Percentiles rank a stretch among this genome's conserved stretches.
Conservation (phyloP, 2,888 invertebrate genomes). For the Schizaphis graminum region DNA sequence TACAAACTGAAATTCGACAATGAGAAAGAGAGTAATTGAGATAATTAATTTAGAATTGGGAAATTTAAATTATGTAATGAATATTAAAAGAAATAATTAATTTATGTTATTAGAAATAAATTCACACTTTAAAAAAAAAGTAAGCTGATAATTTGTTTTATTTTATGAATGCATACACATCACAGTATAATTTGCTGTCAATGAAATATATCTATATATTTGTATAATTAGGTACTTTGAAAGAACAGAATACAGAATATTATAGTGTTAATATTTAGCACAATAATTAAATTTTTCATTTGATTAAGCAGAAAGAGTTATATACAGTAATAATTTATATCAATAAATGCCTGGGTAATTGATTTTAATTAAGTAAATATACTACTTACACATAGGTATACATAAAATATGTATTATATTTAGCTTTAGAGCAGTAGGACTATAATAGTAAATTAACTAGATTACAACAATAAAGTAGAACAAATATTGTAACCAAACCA, state of each 20-base stretch:
- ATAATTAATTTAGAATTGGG: neutral
- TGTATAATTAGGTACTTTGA: neutral
- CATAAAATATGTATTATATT: neutral
- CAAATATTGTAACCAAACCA: neutral
- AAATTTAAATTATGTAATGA: neutral
- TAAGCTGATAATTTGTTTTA: neutral
- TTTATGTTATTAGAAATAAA: neutral
- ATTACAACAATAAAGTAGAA: neutral
- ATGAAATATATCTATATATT: neutral
- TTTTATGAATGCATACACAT: neutral
- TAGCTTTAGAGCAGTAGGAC: neutral
- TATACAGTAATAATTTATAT: neutral
- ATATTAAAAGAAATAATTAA: neutral
- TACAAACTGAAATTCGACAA: neutral
- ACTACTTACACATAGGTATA: neutral
- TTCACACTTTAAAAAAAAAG: neutral
- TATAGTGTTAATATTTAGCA: neutral
- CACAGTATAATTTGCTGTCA: neutral
- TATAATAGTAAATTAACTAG: neutral
- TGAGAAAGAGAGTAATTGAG: neutral
- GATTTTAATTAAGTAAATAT: conserved; percentile 5
- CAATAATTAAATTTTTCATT: neutral
- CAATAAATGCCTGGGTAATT: neutral
- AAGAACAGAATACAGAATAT: neutral
- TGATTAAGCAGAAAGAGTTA: neutral